Evolutionary conservation across 1,140 invertebrate genomes (phyloP), one percentile per base, ranked within the genome.

Genomic region (Drosophila nikananu): DNA sequence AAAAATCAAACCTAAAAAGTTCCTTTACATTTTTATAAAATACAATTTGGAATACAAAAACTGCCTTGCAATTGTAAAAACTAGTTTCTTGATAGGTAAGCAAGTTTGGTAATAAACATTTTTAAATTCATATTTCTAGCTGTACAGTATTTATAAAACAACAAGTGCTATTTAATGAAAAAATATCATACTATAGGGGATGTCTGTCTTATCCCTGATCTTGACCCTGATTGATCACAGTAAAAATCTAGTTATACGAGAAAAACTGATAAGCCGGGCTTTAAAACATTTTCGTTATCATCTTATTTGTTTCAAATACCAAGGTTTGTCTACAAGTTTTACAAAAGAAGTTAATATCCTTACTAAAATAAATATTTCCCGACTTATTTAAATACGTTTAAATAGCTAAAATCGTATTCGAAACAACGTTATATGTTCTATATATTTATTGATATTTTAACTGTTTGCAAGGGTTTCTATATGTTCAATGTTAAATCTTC

Each of bases 401-500:
- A 54, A 35, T 23, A 23, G 19, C 7, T 37, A 21, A 54, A 54
- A 37, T 2, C 30, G 8, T 19, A 4, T 37, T 37, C 5, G 13
- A 37, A 23, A 46, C 21, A 6, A 46, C 21, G 44, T 21, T 46
- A 46, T 21, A 44, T 44, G 5, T n/a, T 17, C 15, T 4, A 1
- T 32, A 51, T 9, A 2, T 21, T 15, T 2, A 15, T 23, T n/a
- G 32, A 37, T 37, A 55, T 17, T 55, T 37, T 2, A 37, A 37
- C 35, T 37, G 6, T 23, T 55, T 35, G 52, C 15, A 57, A 25
- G 15, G 9, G 9, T 15, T 57, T 57, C 54, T 39, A 25, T 25
- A 13, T n/a, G 35, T n/a, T 35, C 30, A 54, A 54, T 37, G 27
- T 15, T 54, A 19, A 54, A 54, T 21, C 3, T 35, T 54, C 52